Evolutionary conservation across 1,140 invertebrate species (phyloP).

Genomic region (Drosophila melanica): DNA sequence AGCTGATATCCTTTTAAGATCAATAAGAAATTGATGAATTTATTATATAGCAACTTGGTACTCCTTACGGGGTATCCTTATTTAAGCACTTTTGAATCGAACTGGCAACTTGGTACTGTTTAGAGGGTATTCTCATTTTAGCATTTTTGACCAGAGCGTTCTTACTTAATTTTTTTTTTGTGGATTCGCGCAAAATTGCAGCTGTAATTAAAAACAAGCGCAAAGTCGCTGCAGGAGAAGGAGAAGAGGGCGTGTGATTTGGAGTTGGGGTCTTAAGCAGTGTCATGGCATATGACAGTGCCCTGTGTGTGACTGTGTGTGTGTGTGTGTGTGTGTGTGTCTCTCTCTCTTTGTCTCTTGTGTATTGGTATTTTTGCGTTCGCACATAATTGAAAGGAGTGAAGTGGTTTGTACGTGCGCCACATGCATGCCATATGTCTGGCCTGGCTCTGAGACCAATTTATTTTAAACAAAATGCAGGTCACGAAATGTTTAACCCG

Average conservation of each 20-base stretch:
- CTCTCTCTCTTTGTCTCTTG: not conserved
- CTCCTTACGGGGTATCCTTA: not conserved
- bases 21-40: too few relatives aligned
- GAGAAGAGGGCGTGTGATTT: conserved; percentile 29
- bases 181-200: conserved; percentile 42
- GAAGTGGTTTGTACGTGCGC: conserved; percentile 78
- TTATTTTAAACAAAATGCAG: conserved; percentile 80
- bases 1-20: too few relatives aligned
- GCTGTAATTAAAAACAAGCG: conserved; percentile 64
- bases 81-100: too few relatives aligned
- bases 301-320: not conserved
- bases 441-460: conserved; percentile 57
- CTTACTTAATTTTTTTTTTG: not conserved
- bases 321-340: conserved; percentile 3
- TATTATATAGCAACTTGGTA: too few relatives aligned
- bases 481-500: conserved; percentile 80
- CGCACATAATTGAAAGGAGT: conserved; percentile 80
- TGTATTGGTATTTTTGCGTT: conserved; percentile 52
- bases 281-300: conserved; percentile 21
- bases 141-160: not conserved
- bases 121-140: conserved; percentile 1
- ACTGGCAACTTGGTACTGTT: too few relatives aligned
- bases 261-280: conserved; percentile 5
- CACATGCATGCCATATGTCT: conserved; percentile 78
- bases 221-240: conserved; percentile 15